A percentile compares a stretch with the other conserved stretches of the same genome.
phyloP scores from a whole-genome alignment of 2,888 invertebrate genomes.

The Brenthis hecate region DNA sequence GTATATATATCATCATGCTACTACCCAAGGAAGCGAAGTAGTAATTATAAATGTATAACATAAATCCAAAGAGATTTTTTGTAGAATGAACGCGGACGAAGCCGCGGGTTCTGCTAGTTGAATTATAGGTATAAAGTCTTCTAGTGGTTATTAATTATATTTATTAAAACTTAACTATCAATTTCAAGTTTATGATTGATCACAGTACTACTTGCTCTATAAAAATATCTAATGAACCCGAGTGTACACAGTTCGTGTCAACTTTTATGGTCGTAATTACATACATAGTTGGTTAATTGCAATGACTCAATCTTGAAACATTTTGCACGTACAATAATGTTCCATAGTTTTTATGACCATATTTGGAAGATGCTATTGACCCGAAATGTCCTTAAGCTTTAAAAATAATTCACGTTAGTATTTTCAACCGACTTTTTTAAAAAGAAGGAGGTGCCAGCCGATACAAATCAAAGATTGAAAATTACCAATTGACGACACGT shows the following conservation, averaged over 20 bases:
- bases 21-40: too few species aligned
- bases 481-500: too few species aligned
- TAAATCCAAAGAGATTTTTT: too few species aligned
- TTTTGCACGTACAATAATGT: constrained; percentile 8
- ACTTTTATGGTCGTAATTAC: constrained; percentile 24
- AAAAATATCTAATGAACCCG: constrained; percentile 6
- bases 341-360: background rate
- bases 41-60: too few species aligned
- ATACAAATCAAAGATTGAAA: too few species aligned
- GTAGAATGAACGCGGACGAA: too few species aligned
- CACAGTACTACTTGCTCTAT: constrained; percentile 11
- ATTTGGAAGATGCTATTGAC: background rate
- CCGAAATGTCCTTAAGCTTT: background rate
- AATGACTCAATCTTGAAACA: constrained; percentile 25
- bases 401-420: too few species aligned
- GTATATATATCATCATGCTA: too few species aligned
- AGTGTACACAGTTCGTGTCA: constrained; percentile 6
- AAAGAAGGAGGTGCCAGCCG: too few species aligned
- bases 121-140: too few species aligned
- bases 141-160: background rate
- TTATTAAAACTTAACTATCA: background rate
- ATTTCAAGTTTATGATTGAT: constrained; percentile 11
- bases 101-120: too few species aligned
- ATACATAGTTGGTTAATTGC: constrained; percentile 17
- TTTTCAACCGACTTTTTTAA: too few species aligned